A percentile compares a stretch with the other conserved stretches of the same genome.
Conservation (phyloP, 2,888 invertebrate species). For the Hetaerina titia region DNA sequence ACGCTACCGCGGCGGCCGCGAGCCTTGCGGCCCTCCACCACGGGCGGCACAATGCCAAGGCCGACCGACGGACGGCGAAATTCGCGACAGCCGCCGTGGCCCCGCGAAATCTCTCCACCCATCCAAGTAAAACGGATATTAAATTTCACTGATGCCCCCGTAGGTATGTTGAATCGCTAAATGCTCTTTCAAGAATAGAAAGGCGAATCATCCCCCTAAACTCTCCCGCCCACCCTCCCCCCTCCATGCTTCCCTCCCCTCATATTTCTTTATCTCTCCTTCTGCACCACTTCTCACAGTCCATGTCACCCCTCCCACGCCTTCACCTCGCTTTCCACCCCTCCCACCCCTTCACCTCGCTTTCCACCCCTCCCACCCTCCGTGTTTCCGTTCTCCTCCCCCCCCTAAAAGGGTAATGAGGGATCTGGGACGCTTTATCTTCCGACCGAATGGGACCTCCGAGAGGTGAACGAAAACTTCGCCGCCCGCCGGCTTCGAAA, state of each 20-base stretch:
- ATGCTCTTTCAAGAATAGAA: neutral
- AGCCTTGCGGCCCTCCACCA: neutral
- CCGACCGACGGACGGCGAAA: too few species aligned
- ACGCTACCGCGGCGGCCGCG: neutral
- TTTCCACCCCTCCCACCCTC: neutral
- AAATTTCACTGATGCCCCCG: constrained; percentile 10
- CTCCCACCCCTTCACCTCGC: neutral
- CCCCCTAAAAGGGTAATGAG: neutral
- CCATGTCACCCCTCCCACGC: neutral
- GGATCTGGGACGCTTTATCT: neutral
- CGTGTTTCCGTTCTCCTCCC: neutral
- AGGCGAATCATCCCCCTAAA: neutral
- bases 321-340: neutral
- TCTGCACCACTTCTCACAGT: too few species aligned
- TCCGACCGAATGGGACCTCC: neutral
- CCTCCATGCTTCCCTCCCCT: neutral
- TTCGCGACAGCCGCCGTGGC: neutral
- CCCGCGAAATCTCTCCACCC: neutral
- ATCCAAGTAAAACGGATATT: neutral
- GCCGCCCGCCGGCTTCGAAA: neutral
- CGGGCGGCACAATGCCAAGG: neutral
- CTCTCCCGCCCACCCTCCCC: neutral
- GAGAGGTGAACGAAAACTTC: neutral
- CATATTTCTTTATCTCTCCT: neutral
- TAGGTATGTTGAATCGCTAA: constrained; percentile 1